Evolutionary conservation across 2,797 vertebrate species (phyloP).

Genomic region (Pelochelys cantorii): DNA sequence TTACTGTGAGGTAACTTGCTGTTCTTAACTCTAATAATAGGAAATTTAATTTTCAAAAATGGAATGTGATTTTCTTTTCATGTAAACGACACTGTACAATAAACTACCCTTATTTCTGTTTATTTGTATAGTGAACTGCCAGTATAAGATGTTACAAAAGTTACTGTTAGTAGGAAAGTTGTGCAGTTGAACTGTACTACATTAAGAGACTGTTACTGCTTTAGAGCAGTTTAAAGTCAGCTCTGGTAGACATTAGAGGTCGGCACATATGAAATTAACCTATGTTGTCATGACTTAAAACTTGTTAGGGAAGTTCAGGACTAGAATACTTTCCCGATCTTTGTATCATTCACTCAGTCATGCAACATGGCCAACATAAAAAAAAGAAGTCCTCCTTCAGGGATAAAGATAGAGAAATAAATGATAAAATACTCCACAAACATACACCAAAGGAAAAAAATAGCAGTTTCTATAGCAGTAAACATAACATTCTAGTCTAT

Average conservation of each 20-base stretch:
- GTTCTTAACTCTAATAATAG: neutral
- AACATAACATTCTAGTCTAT: constrained; percentile 10
- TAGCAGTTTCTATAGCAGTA: neutral
- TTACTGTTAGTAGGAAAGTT: neutral
- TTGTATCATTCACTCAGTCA: neutral
- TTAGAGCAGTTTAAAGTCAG: constrained; percentile 13
- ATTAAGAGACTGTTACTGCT: neutral
- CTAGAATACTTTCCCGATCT: neutral
- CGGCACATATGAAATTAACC: neutral
- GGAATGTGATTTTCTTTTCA: neutral
- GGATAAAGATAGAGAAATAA: constrained; percentile 30
- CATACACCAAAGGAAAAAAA: neutral
- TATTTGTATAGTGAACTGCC: neutral
- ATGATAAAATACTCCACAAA: neutral
- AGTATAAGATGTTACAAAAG: neutral
- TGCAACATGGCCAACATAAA: neutral
- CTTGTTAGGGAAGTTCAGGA: neutral
- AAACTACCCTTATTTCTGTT: neutral
- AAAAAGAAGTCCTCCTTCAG: constrained; percentile 52
- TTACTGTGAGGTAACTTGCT: neutral
- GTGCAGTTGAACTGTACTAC: neutral
- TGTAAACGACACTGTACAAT: neutral
- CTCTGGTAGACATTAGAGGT: neutral
- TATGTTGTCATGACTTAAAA: neutral
- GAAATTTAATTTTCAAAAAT: neutral